Percentiles rank a stretch among this genome's conserved stretches.
Conservation (phyloP, 92 coral and sea anemone genomes). For the Pocillopora grandis region DNA sequence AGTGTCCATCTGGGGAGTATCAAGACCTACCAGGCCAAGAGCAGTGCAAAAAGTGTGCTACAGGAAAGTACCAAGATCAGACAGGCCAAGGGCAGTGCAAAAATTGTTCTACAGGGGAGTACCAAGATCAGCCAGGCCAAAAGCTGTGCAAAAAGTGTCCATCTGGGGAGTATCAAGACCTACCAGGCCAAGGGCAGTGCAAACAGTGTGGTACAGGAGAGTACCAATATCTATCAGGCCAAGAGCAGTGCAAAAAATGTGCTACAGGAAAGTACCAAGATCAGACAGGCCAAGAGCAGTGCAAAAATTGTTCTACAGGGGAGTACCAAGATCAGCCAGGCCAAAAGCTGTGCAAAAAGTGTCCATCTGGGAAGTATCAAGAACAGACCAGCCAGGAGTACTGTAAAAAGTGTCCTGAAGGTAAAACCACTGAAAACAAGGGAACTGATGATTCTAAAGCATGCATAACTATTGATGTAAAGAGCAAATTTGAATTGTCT, state of each 20-base stretch:
- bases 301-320: constrained; percentile 33
- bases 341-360: constrained; percentile 20
- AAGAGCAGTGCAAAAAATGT: constrained; percentile 38
- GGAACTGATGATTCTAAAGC: constrained; percentile 29
- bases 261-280: constrained; percentile 15
- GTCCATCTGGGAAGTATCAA: constrained; percentile 47
- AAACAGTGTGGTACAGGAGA: no score
- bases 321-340: constrained; percentile 22
- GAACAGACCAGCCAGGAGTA: constrained; percentile 3
- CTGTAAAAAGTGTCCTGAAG: constrained; percentile 51
- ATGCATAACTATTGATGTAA: constrained; percentile 35
- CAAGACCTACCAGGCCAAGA: no score
- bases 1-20: no score
- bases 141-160: no score
- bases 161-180: no score
- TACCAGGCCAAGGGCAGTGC: no score
- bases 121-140: constrained; percentile 20
- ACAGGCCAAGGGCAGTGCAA: constrained; percentile 31
- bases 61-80: no score
- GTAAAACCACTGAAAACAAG: constrained; percentile 20
- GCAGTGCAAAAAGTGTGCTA: no score
- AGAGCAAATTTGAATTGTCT: constrained; percentile 25
- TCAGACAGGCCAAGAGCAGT: constrained; percentile 30
- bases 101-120: constrained; percentile 15
- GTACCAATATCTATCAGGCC: background rate